Evolutionary conservation across 2,797 vertebrate genomes (phyloP).

Genomic region (Oophaga sylvatica): DNA sequence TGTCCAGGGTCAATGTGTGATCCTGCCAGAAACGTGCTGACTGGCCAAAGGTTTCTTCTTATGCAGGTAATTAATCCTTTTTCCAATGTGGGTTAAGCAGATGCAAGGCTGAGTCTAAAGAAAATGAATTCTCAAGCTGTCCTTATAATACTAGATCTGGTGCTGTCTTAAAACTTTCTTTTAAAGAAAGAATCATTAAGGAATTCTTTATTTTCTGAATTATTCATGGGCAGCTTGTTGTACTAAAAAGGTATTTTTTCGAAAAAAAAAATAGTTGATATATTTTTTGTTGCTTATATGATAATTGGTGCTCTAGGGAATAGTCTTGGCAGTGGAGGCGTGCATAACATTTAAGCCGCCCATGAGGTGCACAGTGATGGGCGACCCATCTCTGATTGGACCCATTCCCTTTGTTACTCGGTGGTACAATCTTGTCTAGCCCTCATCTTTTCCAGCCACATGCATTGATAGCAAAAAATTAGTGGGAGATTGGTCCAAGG

Average conservation of each 20-base stretch:
- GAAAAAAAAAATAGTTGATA: not conserved
- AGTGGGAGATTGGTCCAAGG: no score
- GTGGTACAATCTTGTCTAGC: no score
- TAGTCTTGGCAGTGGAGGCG: not conserved
- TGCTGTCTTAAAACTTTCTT: not conserved
- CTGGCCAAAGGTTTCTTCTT: slow-evolving; percentile 65
- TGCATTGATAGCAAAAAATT: no score
- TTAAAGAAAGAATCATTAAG: not conserved
- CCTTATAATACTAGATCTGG: not conserved
- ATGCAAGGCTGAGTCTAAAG: slow-evolving; percentile 69
- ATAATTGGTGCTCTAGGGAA: not conserved
- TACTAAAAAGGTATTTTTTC: not conserved
- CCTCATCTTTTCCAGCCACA: no score
- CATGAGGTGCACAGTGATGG: not conserved
- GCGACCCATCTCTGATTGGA: not conserved
- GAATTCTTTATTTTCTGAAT: not conserved
- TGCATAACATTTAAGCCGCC: not conserved
- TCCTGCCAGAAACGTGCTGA: slow-evolving; percentile 73
- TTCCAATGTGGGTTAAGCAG: slow-evolving; percentile 81
- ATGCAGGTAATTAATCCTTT: slow-evolving; percentile 79
- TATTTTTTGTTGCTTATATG: not conserved
- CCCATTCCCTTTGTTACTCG: not conserved
- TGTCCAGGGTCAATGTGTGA: slow-evolving; percentile 70
- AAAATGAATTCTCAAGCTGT: slow-evolving; percentile 42
- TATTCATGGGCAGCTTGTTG: not conserved